Evolutionary conservation across 2,797 vertebrate genomes (phyloP).

Genomic region (Pangasius krempfi): DNA sequence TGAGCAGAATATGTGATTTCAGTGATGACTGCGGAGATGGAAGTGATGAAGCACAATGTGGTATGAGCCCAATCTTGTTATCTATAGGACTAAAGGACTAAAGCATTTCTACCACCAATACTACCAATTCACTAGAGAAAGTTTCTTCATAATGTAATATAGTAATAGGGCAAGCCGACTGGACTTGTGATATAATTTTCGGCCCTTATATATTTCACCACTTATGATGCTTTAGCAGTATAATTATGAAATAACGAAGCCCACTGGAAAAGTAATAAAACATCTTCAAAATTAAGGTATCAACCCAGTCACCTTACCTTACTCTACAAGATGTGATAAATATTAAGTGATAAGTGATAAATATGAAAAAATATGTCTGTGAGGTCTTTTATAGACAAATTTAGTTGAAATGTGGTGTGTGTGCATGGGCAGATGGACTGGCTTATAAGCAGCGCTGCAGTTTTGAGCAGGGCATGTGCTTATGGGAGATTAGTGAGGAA

Average conservation of each 20-base stretch:
- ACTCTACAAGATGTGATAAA: neutral
- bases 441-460: conserved; percentile 69
- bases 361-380: neutral
- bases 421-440: conserved; percentile 54
- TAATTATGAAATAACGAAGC: neutral
- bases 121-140: neutral
- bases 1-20: conserved; percentile 74
- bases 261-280: neutral
- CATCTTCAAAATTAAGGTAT: neutral
- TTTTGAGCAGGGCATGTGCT: conserved; percentile 76
- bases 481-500: conserved; percentile 66
- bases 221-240: neutral
- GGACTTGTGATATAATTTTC: neutral
- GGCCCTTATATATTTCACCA: neutral
- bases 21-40: conserved; percentile 78
- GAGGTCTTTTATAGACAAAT: no score
- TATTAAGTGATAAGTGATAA: no score
- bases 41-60: conserved; percentile 75
- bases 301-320: neutral
- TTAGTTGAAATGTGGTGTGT: neutral
- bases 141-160: neutral
- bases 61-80: conserved; percentile 55
- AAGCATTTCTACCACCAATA: neutral
- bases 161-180: neutral
- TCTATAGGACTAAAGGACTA: neutral